Evolutionary conservation across 2,113 vertebrate genomes (phyloP).

Genomic region (Ciconia stormi): DNA sequence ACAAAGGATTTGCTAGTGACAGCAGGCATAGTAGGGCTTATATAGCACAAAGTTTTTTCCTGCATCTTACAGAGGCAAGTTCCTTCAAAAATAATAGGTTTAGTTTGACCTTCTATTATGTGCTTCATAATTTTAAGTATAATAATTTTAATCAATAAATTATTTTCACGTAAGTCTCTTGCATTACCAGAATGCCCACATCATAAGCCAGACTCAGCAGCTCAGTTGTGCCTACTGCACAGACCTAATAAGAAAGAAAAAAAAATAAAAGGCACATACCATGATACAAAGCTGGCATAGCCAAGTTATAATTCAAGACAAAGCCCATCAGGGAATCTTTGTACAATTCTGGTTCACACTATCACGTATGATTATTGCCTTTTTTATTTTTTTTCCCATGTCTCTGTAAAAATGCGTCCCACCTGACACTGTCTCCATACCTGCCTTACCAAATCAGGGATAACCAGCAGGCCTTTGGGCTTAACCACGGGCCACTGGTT

Average conservation of each 20-base stretch:
- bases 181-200: background rate
- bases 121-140: background rate
- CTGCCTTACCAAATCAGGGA: background rate
- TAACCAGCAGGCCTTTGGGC: background rate
- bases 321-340: background rate
- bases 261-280: background rate
- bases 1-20: background rate
- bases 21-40: background rate
- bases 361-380: background rate
- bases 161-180: background rate
- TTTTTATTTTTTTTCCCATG: rapidly evolving
- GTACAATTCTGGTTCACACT: background rate
- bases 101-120: background rate
- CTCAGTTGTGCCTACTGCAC: background rate
- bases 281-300: background rate
- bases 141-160: background rate
- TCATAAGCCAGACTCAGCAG: background rate
- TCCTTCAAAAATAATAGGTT: background rate
- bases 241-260: background rate
- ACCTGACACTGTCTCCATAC: background rate
- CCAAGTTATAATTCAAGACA: background rate
- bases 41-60: background rate
- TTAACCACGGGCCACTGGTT: background rate
- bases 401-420: background rate
- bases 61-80: background rate